Evolutionary conservation across 2,797 vertebrate genomes (phyloP).

Genomic region (Eulemur coronatus): DNA sequence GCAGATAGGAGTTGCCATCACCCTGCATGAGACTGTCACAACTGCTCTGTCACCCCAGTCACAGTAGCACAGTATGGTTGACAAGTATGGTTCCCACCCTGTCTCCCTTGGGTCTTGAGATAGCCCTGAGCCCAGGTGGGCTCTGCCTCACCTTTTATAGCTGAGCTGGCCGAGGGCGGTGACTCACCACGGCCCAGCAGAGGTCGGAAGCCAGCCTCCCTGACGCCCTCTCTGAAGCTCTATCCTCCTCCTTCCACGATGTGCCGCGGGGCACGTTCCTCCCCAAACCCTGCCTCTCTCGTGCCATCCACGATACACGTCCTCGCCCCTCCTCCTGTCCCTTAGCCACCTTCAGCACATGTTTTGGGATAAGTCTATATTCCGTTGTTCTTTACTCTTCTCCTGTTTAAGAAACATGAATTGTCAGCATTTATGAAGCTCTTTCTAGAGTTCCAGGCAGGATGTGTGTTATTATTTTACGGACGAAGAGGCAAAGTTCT

Average conservation of each 20-base stretch:
- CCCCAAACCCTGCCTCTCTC: not conserved
- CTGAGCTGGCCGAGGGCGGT: not conserved
- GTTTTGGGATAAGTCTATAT: not conserved
- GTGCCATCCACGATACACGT: rapidly evolving
- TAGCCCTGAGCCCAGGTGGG: too few species aligned
- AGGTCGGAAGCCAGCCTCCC: not conserved
- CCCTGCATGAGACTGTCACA: rapidly evolving
- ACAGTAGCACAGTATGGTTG: not conserved
- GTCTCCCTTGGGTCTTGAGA: not conserved
- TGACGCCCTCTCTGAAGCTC: not conserved
- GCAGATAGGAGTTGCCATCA: not conserved
- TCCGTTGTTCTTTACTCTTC: not conserved
- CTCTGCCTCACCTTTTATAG: not conserved
- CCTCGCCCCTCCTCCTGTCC: not conserved
- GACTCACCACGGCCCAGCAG: not conserved
- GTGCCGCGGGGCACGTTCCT: not conserved
- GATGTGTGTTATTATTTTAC: not conserved
- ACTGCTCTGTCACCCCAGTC: not conserved
- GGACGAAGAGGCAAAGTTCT: not conserved
- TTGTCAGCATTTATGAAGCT: not conserved
- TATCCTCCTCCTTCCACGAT: not conserved
- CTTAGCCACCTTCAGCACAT: not conserved
- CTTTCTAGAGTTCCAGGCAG: not conserved
- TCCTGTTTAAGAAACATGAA: not conserved
- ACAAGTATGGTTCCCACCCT: not conserved